phyloP scores from a whole-genome alignment of 2,113 vertebrate genomes.

The Lasiurus cinereus region DNA sequence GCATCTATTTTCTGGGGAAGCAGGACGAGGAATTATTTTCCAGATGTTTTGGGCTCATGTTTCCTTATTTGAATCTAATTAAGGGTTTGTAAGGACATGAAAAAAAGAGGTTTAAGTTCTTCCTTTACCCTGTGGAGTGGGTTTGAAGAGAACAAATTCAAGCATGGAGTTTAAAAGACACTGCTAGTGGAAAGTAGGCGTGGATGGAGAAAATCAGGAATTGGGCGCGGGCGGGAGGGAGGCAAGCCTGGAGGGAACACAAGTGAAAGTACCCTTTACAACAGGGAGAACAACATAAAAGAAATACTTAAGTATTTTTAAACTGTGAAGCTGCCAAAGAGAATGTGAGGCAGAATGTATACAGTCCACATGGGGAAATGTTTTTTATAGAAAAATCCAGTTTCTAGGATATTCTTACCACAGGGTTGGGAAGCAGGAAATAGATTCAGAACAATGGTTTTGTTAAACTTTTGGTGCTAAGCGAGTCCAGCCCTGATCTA shows the following conservation, averaged over 20 bases:
- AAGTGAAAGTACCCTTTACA: background rate
- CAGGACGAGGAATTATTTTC: background rate
- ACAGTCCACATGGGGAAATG: slow-evolving; percentile 64
- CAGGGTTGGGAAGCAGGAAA: slow-evolving; percentile 52
- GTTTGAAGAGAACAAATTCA: background rate
- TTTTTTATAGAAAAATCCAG: slow-evolving; percentile 75
- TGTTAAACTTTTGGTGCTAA: background rate
- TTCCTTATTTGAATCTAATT: background rate
- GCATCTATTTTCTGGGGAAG: background rate
- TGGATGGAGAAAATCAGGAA: background rate
- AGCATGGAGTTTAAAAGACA: background rate
- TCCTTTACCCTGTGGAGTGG: background rate
- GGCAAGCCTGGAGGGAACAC: background rate
- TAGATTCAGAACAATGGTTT: slow-evolving; percentile 64
- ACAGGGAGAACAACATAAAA: slow-evolving; percentile 51
- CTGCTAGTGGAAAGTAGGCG: background rate
- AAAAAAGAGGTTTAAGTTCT: background rate
- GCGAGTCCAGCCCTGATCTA: background rate
- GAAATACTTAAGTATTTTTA: slow-evolving; percentile 75
- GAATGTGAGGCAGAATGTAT: slow-evolving; percentile 72
- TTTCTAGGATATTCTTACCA: slow-evolving; percentile 75
- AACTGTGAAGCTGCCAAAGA: slow-evolving; percentile 67
- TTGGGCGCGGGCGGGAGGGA: background rate
- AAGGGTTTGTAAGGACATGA: background rate
- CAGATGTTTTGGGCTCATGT: background rate